Conservation (phyloP, 2,113 vertebrate species). For the Pygathrix nemaeus region DNA sequence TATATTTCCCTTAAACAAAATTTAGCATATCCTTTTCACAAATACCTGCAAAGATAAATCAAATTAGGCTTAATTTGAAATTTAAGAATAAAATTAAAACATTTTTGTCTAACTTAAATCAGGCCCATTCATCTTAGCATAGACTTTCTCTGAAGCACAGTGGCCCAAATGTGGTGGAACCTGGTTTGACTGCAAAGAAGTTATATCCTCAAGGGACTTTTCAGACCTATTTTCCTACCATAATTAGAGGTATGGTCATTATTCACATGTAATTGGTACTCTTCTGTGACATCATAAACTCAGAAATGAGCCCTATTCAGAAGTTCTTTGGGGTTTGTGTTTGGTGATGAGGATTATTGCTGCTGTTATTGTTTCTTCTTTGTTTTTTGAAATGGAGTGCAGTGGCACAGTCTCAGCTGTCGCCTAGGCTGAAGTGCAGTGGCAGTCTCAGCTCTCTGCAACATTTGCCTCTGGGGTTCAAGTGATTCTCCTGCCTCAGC, state of each 20-base stretch:
- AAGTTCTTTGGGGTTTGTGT: no score
- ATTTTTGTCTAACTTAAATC: constrained; percentile 5
- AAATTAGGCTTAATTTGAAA: constrained; percentile 29
- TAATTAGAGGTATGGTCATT: background rate
- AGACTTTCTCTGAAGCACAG: background rate
- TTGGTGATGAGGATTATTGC: no score
- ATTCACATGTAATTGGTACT: background rate
- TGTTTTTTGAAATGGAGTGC: no score
- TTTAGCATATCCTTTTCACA: background rate
- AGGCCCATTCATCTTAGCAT: background rate
- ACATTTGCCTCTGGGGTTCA: no score
- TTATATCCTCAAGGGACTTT: background rate
- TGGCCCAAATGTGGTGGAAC: background rate
- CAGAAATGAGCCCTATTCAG: background rate
- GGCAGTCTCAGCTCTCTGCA: no score
- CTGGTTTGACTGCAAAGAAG: constrained; percentile 16
- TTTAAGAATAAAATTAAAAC: constrained; percentile 7
- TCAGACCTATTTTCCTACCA: background rate
- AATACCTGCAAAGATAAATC: background rate
- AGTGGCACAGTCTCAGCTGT: no score
- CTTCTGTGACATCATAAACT: background rate
- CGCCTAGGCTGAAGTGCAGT: no score
- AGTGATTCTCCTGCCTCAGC: no score
- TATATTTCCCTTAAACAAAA: constrained; percentile 11
- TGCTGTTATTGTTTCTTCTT: no score